These are phyloP conservation scores for Cheilosia vernalis DNA, from an alignment of 2,888 invertebrate species.

Conservation along the genomic window DNA sequence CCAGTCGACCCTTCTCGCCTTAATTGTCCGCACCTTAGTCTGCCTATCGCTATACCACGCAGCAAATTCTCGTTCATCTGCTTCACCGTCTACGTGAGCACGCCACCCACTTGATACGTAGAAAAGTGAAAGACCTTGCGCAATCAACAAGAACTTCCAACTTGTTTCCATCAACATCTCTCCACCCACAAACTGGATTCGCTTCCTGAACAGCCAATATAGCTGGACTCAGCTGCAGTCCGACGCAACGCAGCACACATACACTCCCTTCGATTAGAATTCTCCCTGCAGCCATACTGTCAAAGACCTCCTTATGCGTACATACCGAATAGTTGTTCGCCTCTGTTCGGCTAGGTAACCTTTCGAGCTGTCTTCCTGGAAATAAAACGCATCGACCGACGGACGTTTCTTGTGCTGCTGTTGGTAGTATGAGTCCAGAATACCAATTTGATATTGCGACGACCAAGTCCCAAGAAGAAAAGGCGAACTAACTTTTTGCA, in stretches of 20 bases:
- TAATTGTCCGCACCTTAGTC: neutral
- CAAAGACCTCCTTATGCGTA: constrained; percentile 67
- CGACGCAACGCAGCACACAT: constrained; percentile 15
- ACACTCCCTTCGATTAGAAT: constrained; percentile 44
- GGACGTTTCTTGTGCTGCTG: constrained; percentile 47
- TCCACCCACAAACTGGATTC: constrained; percentile 73
- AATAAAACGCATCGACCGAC: constrained; percentile 67
- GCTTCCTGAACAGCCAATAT: constrained; percentile 66
- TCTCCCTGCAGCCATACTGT: constrained; percentile 57
- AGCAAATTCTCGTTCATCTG: constrained; percentile 33
- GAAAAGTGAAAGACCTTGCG: constrained; percentile 65
- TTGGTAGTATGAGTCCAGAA: constrained; percentile 36
- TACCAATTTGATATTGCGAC: constrained; percentile 50
- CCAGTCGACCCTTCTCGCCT: neutral
- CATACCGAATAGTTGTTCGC: constrained; percentile 28
- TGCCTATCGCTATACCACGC: constrained; percentile 35
- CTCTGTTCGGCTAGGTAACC: constrained; percentile 42
- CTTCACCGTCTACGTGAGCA: constrained; percentile 19
- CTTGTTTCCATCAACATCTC: constrained; percentile 67
- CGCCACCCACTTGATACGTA: constrained; percentile 51
- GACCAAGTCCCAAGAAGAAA: neutral
- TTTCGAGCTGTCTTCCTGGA: constrained; percentile 65
- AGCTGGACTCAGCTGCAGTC: constrained; percentile 9
- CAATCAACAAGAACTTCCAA: constrained; percentile 63
- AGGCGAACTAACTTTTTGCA: constrained; percentile 27